These are phyloP conservation scores for Bothrops jararaca DNA, from an alignment of 2,113 vertebrate genomes.

Conservation along the genomic window DNA sequence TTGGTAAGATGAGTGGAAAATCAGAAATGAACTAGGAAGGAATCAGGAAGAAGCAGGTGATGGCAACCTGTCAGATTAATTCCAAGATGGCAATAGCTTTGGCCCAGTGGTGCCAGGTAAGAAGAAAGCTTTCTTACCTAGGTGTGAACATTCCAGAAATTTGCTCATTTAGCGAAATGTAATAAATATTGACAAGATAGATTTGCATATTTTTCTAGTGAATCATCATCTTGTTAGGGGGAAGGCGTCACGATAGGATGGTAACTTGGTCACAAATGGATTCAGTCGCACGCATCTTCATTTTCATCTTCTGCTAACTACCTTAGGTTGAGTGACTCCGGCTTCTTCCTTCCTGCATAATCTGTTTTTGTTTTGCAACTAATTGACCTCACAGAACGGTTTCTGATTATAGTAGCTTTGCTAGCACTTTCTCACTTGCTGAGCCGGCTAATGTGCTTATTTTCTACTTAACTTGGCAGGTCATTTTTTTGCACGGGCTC, in stretches of 20 bases:
- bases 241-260: background rate
- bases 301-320: background rate
- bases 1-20: background rate
- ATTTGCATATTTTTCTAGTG: background rate
- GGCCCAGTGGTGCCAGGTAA: background rate
- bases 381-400: conserved; percentile 7
- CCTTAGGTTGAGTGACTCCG: background rate
- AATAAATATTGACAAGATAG: background rate
- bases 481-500: conserved; percentile 97
- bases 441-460: conserved; percentile 14
- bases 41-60: background rate
- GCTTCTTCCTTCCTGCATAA: background rate
- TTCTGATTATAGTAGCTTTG: background rate
- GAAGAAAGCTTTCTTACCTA: background rate
- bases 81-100: background rate
- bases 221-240: background rate
- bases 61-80: background rate
- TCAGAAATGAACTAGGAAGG: background rate
- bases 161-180: background rate
- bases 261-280: background rate
- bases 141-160: background rate
- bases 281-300: background rate
- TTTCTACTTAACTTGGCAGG: conserved; percentile 70
- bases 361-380: conserved; percentile 25
- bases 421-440: background rate